Evolutionary conservation across 2,113 vertebrate species (phyloP).

Genomic region (Mirza zaza): DNA sequence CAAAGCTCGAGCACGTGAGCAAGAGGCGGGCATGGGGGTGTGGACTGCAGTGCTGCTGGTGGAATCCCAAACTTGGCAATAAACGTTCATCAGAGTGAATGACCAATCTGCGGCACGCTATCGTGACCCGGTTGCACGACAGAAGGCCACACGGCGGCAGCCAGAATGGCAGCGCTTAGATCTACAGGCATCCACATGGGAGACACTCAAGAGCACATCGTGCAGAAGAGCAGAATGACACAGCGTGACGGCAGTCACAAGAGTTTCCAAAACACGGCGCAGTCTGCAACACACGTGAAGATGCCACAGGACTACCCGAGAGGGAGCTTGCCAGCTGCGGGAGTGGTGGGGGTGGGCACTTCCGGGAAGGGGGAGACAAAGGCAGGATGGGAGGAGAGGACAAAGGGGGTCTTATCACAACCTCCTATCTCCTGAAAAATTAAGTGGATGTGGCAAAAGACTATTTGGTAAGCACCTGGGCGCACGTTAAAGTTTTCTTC

Average conservation of each 20-base stretch:
- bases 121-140: fast-evolving
- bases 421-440: not conserved
- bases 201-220: fast-evolving
- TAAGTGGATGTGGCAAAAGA: not conserved
- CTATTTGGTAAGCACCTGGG: no score
- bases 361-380: not conserved
- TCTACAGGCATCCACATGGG: fast-evolving
- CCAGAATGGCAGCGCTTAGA: fast-evolving
- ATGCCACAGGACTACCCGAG: fast-evolving
- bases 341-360: fast-evolving
- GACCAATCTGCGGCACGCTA: fast-evolving
- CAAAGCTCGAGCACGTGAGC: not conserved
- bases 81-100: not conserved
- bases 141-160: not conserved
- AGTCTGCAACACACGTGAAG: fast-evolving
- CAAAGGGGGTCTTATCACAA: not conserved
- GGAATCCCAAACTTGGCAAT: no score
- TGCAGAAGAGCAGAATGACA: not conserved
- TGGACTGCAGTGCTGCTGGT: fast-evolving
- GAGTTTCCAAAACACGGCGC: not conserved
- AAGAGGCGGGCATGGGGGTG: fast-evolving
- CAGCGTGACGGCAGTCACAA: fast-evolving
- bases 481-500: not conserved
- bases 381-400: not conserved
- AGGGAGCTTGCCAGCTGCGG: not conserved